Evolutionary conservation across 2,888 invertebrate genomes (phyloP).

Genomic region (Achlya flavicornis): DNA sequence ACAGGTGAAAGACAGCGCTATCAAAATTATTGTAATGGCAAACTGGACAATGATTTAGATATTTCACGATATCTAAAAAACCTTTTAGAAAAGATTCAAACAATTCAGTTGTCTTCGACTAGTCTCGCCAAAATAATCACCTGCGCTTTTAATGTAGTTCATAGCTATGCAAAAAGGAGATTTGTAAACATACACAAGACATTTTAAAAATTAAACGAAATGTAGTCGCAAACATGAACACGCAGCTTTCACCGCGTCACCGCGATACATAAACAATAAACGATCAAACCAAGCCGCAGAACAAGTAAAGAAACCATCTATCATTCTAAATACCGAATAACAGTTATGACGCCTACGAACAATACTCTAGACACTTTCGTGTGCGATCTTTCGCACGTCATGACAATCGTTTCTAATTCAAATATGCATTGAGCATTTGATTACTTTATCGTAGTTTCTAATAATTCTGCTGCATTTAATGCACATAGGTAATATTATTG

Average conservation of each 20-base stretch:
- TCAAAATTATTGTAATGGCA: conserved; percentile 37
- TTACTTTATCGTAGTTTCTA: background rate
- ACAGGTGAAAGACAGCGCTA: conserved; percentile 50
- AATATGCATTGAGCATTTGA: conserved; percentile 5
- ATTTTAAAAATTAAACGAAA: background rate
- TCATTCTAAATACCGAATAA: conserved; percentile 41
- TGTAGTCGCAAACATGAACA: background rate
- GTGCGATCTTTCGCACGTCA: conserved; percentile 11
- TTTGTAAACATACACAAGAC: background rate
- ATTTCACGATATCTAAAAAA: conserved; percentile 28
- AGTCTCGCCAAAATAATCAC: too few relatives aligned
- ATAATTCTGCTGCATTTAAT: background rate
- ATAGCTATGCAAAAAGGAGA: background rate
- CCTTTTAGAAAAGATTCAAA: too few relatives aligned
- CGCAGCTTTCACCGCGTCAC: conserved; percentile 40
- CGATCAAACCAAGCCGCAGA: conserved; percentile 26
- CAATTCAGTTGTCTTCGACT: too few relatives aligned
- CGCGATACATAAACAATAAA: conserved; percentile 30
- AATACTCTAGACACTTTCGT: conserved; percentile 19
- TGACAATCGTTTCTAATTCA: conserved; percentile 11
- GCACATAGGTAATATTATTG: background rate
- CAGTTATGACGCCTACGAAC: conserved; percentile 38
- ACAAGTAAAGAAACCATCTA: conserved; percentile 38
- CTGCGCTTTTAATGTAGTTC: too few relatives aligned
- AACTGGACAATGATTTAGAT: conserved; percentile 35